These are phyloP conservation scores for Ameiurus melas DNA, from an alignment of 2,113 vertebrate species.

Conservation along the genomic window DNA sequence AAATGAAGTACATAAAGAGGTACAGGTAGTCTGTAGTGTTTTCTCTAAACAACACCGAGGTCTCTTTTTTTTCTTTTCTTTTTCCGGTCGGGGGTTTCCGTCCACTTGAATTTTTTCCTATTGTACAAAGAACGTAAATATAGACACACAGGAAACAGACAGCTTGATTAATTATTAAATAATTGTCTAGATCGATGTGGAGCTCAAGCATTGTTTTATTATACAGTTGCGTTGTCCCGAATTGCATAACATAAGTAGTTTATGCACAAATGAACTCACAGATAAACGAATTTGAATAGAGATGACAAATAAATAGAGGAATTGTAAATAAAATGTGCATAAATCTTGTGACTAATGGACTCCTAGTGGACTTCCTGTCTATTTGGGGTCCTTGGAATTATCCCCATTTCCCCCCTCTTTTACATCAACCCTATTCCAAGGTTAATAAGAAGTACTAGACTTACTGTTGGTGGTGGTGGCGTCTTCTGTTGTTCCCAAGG, in stretches of 20 bases:
- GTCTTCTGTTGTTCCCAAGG: neutral
- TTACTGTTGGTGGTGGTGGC: neutral
- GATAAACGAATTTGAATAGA: neutral
- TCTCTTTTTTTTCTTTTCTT: constrained; percentile 7
- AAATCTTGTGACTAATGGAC: neutral
- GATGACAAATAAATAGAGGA: neutral
- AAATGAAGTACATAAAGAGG: constrained; percentile 36
- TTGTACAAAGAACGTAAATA: constrained; percentile 26
- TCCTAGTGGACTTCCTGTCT: neutral
- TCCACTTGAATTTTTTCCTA: constrained; percentile 29
- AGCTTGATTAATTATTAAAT: constrained; percentile 18
- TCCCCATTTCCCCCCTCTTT: neutral
- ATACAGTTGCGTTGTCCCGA: neutral
- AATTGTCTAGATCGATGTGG: neutral
- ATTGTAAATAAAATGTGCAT: neutral
- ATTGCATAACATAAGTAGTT: neutral
- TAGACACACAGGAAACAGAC: constrained; percentile 1
- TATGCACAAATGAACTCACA: neutral
- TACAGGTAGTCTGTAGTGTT: constrained; percentile 49
- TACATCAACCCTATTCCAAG: neutral
- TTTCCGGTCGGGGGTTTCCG: constrained; percentile 40
- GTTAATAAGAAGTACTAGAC: neutral
- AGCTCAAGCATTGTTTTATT: neutral
- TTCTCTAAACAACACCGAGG: constrained; percentile 44
- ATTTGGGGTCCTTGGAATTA: neutral